Evolutionary conservation across 2,797 vertebrate species (phyloP).

Genomic region (Tympanoctomys barrerae): DNA sequence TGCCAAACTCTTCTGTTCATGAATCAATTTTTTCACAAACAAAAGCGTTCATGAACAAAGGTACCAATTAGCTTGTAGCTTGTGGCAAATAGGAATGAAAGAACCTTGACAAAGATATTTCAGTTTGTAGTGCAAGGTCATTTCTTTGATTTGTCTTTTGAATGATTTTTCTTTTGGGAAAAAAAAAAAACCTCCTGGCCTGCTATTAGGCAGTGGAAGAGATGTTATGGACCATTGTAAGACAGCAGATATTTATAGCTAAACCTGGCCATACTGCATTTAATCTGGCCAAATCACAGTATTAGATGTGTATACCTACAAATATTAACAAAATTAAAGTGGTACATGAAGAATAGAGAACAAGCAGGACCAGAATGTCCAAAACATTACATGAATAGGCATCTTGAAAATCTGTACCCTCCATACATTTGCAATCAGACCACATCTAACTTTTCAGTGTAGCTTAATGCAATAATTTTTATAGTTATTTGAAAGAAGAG

Average conservation of each 20-base stretch:
- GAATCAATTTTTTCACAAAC: too few relatives aligned
- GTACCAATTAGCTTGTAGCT: not conserved
- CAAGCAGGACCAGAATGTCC: not conserved
- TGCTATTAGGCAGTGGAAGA: not conserved
- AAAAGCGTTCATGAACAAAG: not conserved
- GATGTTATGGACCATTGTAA: not conserved
- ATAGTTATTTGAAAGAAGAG: not conserved
- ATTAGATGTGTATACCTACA: not conserved
- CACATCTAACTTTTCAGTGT: not conserved
- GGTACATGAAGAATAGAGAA: not conserved
- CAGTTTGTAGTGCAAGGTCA: not conserved
- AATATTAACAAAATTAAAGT: not conserved
- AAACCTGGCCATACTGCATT: not conserved
- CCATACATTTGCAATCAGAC: not conserved
- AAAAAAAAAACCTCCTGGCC: not conserved
- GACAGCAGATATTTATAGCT: not conserved
- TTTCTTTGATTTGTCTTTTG: slow-evolving; percentile 17
- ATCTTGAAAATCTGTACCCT: not conserved
- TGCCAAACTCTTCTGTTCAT: not conserved
- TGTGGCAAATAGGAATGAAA: not conserved
- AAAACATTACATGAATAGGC: not conserved
- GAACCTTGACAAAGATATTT: not conserved
- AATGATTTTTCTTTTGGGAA: slow-evolving; percentile 9
- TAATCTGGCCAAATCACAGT: not conserved
- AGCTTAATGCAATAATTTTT: not conserved